Base-by-base conservation (phyloP, 2,888 invertebrate genomes). In the Agrotis clavis region DNA sequence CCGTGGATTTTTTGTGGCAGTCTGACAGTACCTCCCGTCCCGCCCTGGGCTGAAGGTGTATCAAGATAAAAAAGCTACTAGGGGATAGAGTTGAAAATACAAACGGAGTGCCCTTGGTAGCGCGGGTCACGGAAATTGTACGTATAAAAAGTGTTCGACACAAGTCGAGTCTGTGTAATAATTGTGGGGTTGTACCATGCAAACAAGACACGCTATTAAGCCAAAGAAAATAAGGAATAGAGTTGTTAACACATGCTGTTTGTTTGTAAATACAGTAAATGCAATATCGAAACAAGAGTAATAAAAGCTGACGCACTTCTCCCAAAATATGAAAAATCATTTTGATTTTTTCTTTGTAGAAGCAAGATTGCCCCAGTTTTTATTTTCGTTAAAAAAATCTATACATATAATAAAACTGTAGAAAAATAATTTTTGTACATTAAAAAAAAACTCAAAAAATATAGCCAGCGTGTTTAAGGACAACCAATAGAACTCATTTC, bases 301-400 rank as follows among this genome's bases (percentile, higher is more conserved):
- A 70, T 47, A 41, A 57, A 41, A 71, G 56, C 51, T 72, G 72
- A 72, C 61, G 14, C 47, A 63, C 59, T 59, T 56, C 35, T 35
- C 19, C 48, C 19, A 67, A 67, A 72, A 67, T 56, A 65, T 47
- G 4, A 69, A 41, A 61, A 59, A 45, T 60, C 18, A 51, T 47
- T 66, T 59, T 18, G 21, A 41, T 75, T 0, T 16, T 53, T 67
- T 14, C 62, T 68, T 77, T 76, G 30, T 50, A 53, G 11, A 67
- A 48, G 25, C 48, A 57, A 63, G 71, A 71, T 75, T 71, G 68
- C 25, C 67, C 81, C 68, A 67, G 53, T 69, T 81, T 75, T 68
- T 72, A 69, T 82, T 83, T 81, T 71, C 9, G 62, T 65, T 21
- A 21, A 57, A 76, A 69, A n/a, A n/a, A n/a, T n/a, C n/a, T n/a